These are phyloP conservation scores for Meteorus cinctellus DNA, from an alignment of 2,888 invertebrate genomes.

Conservation along the genomic window DNA sequence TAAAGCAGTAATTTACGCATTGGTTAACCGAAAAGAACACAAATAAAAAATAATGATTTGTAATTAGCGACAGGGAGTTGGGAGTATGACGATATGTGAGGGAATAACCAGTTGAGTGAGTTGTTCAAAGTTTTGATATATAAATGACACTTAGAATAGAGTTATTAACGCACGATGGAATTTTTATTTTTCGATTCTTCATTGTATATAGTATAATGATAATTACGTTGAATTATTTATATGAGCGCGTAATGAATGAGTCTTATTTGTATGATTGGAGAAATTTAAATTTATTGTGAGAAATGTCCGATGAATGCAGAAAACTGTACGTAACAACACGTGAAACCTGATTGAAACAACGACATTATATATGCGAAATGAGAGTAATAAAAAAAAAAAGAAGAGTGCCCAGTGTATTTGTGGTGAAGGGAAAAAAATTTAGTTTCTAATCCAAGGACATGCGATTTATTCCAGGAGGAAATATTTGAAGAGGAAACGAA, in stretches of 20 bases:
- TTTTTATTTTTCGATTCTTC: constrained; percentile 14
- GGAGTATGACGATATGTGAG: neutral
- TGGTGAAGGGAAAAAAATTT: neutral
- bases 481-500: neutral
- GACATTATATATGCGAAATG: neutral
- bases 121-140: constrained; percentile 31
- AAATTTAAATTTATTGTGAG: constrained; percentile 14
- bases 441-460: neutral
- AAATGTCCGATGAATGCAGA: neutral
- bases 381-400: neutral
- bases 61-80: constrained; percentile 46
- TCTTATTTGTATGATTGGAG: neutral
- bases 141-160: constrained; percentile 15
- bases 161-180: constrained; percentile 31
- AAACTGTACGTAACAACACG: neutral
- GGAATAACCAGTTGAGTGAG: constrained; percentile 30
- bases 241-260: neutral
- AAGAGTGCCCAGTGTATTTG: neutral
- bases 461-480: neutral
- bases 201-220: constrained; percentile 3
- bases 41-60: constrained; percentile 53
- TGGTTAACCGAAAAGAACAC: constrained; percentile 32
- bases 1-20: constrained; percentile 41
- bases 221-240: constrained; percentile 12
- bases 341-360: neutral